phyloP scores from a whole-genome alignment of 1,140 invertebrate species.

The Campodea augens region DNA sequence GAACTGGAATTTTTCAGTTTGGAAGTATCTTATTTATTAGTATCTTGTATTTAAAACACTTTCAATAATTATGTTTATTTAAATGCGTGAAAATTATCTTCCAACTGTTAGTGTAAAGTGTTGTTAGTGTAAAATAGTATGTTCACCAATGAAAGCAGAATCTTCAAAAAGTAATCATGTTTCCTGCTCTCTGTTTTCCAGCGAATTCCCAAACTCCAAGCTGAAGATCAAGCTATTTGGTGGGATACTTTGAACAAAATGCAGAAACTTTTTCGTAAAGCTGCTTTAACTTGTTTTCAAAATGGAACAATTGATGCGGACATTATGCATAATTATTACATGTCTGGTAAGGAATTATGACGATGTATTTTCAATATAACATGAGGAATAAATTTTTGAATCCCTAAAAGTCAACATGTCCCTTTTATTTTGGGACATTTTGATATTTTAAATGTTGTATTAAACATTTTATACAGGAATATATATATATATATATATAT shows the following conservation, averaged over 20 bases:
- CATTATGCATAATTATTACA: conserved; percentile 94
- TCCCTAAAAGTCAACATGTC: too few relatives aligned
- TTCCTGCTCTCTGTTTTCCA: conserved; percentile 22
- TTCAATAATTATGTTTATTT: conserved; percentile 4
- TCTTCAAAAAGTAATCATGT: not conserved
- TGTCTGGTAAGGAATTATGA: conserved; percentile 60
- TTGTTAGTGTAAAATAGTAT: too few relatives aligned
- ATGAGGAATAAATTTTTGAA: not conserved
- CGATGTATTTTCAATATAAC: conserved; percentile 1
- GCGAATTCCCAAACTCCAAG: conserved; percentile 82
- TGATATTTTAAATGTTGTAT: too few relatives aligned
- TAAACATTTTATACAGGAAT: too few relatives aligned
- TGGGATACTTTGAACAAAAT: conserved; percentile 92
- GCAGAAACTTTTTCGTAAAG: conserved; percentile 84
- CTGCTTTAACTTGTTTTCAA: conserved; percentile 62
- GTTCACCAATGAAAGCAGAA: too few relatives aligned
- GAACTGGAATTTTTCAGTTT: too few relatives aligned
- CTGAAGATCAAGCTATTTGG: conserved; percentile 90
- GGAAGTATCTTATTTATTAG: too few relatives aligned
- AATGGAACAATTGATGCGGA: conserved; percentile 75
- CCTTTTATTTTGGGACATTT: too few relatives aligned
- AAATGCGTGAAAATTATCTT: not conserved
- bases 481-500: too few relatives aligned
- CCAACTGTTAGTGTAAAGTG: too few relatives aligned
- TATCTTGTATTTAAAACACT: too few relatives aligned